Evolutionary conservation across 1,140 invertebrate species (phyloP), one percentile per base, ranked within the genome.

Genomic region (Nephotettix cincticeps): DNA sequence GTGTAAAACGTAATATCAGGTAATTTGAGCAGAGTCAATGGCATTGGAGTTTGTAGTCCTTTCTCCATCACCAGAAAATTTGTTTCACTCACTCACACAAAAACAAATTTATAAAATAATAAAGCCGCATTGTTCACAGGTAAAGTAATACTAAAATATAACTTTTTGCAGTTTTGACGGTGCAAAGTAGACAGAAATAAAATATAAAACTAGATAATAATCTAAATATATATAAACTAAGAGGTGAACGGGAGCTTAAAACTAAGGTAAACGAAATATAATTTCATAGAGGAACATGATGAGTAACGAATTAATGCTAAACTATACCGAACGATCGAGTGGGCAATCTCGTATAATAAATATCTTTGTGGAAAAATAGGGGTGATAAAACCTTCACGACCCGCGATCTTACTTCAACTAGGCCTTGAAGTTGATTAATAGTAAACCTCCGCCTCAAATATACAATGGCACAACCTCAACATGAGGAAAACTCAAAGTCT

Each of bases 381-480:
- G 36, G 54, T 40, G 54, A 36, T 40, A 36, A 63, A 70, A 40
- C 23, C 29, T 23, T 61, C 28, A 17, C 56, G 21, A 69, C 19
- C 19, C 17, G 54, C 19, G 29, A 51, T 27, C 23, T 27, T 63
- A 40, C 11, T 47, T 45, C 21, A 32, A 69, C 28, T 30, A 30
- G 29, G 28, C 30, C 40, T 51, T 28, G 25, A 27, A 68, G 23
- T 54, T 17, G 25, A 54, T 51, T 32, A 61, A 69, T 69, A 36
- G 56, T 21, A 56, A 32, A 58, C 19, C 17, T 45, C 65, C 36
- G n/a, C 45, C n/a, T 43, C 65, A 27, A 45, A 47, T 43, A 27
- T 43, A 68, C 66, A 68, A 61, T 70, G 68, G 68, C 68, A 70
- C 68, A 13, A 69, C 68, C 68, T 69, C 68, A 69, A 69, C 68